Conservation (phyloP, 1,140 invertebrate genomes). For the Dendroctonus ponderosae region DNA sequence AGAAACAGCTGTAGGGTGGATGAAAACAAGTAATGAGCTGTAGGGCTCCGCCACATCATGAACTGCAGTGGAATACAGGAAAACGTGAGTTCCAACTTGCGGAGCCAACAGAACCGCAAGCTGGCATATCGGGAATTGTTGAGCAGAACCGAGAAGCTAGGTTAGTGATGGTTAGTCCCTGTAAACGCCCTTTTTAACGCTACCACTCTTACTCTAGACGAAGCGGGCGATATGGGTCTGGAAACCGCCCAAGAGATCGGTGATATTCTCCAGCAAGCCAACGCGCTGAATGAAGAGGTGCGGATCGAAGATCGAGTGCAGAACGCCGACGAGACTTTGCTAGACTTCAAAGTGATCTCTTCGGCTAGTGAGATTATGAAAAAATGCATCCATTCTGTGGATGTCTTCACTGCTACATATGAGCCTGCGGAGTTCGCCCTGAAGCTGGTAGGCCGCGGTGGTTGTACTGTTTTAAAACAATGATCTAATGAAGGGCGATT, state of each 20-base stretch:
- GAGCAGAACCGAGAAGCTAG: neutral
- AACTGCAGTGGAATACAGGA: too few species aligned
- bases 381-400: slow-evolving; percentile 52
- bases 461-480: neutral
- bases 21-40: too few species aligned
- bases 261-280: slow-evolving; percentile 47
- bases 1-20: too few species aligned
- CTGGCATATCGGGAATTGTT: neutral
- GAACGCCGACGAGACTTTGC: slow-evolving; percentile 53
- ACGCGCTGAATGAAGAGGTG: slow-evolving; percentile 47
- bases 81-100: too few species aligned
- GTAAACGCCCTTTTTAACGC: too few species aligned
- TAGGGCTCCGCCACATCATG: too few species aligned
- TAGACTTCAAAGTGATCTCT: slow-evolving; percentile 53
- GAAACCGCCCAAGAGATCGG: slow-evolving; percentile 49
- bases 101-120: too few species aligned
- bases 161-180: slow-evolving; percentile 10
- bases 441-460: slow-evolving; percentile 40
- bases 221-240: slow-evolving; percentile 41
- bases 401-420: slow-evolving; percentile 52
- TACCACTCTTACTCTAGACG: slow-evolving; percentile 38
- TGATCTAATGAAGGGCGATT: neutral
- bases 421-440: slow-evolving; percentile 50
- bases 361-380: slow-evolving; percentile 52
- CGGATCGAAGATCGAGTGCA: slow-evolving; percentile 49